Conservation (phyloP, 2,888 invertebrate species). For the Caenorhabditis drosophilae region DNA sequence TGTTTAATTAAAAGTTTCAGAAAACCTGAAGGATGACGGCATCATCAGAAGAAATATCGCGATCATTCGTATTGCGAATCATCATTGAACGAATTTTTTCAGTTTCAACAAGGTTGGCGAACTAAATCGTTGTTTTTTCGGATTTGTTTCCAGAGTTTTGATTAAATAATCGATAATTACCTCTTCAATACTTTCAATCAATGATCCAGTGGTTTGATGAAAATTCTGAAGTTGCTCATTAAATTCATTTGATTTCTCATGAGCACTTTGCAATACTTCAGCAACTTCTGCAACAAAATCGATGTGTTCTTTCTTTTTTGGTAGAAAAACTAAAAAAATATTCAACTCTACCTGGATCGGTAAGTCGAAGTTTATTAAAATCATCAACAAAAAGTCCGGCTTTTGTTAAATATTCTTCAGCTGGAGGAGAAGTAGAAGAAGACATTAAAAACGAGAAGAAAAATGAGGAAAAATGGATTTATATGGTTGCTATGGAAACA, state of each 20-base stretch:
- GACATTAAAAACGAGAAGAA: neutral
- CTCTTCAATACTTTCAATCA: slow-evolving; percentile 37
- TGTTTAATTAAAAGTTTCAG: neutral
- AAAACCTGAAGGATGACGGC: slow-evolving; percentile 20
- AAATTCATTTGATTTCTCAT: slow-evolving; percentile 34
- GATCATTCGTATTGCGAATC: slow-evolving; percentile 13
- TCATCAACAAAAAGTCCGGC: slow-evolving; percentile 33
- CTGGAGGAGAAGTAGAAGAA: slow-evolving; percentile 7
- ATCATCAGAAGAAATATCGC: slow-evolving; percentile 17
- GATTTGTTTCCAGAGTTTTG: neutral
- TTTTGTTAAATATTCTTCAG: slow-evolving; percentile 26
- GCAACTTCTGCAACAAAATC: slow-evolving; percentile 14
- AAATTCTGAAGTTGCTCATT: slow-evolving; percentile 24
- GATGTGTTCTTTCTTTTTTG: no score
- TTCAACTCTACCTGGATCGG: slow-evolving; percentile 25
- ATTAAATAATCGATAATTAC: no score
- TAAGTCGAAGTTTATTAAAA: slow-evolving; percentile 22
- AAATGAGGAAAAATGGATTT: neutral
- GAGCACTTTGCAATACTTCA: slow-evolving; percentile 26
- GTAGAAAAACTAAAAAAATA: no score
- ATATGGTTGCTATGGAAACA: slow-evolving; percentile 11
- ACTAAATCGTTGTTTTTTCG: slow-evolving; percentile 14
- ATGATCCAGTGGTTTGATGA: slow-evolving; percentile 13
- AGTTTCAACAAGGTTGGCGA: slow-evolving; percentile 29
- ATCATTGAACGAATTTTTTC: slow-evolving; percentile 36